Evolutionary conservation across 1,140 invertebrate species (phyloP), one percentile per base, ranked within the genome.

Genomic region (Trialeurodes vaporariorum): DNA sequence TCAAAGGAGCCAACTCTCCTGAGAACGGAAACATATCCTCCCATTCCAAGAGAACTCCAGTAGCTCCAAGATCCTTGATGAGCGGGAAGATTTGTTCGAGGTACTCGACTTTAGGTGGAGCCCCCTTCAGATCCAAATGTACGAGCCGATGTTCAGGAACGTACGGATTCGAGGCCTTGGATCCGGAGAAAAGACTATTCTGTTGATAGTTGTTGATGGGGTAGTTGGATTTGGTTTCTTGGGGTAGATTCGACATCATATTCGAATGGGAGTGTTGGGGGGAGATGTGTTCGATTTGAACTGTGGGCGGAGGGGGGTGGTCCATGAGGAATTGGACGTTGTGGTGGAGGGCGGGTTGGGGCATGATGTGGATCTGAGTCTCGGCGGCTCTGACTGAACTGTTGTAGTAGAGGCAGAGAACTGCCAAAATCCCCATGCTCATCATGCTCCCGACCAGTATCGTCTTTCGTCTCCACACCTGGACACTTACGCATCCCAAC

Each of bases 21-120:
- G 79, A 81, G 77, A 90, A 98, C 0, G 96, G 96, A 79, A 98
- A 98, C 91, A 96, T 97, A 73, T 99, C 96, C 80, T 98, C 96
- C 81, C 97, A 98, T 78, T 98, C 96, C 65, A 97, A 79, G 1
- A 98, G 79, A 25, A 98, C 77, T 1, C 93, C 94, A 61, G 91
- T 98, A 0, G 91, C 92, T 23, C 89, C 93, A 72, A 92, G 76
- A 61, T 83, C 82, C 72, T 86, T 86, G 0, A 97, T 74, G 67
- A 93, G 78, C 1, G 86, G 86, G 63, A 97, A 83, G 0, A 96
- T 70, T 64, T 87, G 82, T 72, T 85, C 84, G 40, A 92, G 84
- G 76, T 87, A 90, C n/a, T 75, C 74, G 0, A 92, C 73, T 70
- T 85, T 87, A 0, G 91, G 90, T 1, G 94, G 91, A 0, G 91